phyloP scores from a whole-genome alignment of 2,888 invertebrate species.

The Tetragonula carbonaria region DNA sequence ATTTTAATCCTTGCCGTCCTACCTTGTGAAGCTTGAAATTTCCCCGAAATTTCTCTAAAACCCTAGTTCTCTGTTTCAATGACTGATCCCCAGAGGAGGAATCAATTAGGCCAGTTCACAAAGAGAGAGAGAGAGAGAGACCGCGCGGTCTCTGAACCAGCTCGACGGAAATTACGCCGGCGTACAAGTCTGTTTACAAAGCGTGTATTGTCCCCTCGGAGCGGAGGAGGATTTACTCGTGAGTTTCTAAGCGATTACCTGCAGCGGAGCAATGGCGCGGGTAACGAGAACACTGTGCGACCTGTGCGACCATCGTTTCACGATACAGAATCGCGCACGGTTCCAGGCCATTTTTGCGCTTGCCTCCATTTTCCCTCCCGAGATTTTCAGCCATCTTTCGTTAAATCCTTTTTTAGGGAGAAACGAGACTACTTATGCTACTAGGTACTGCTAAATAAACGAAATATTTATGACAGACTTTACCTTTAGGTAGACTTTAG shows the following conservation, averaged over 20 bases:
- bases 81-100: background rate
- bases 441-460: too few relatives aligned
- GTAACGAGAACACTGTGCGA: slow-evolving; percentile 27
- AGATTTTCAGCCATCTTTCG: background rate
- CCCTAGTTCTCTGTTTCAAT: background rate
- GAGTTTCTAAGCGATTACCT: slow-evolving; percentile 63
- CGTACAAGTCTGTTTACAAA: slow-evolving; percentile 45
- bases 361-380: background rate
- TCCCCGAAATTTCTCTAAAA: background rate
- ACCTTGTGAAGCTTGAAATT: background rate
- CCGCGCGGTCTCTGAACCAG: background rate
- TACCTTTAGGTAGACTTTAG: too few relatives aligned
- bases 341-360: slow-evolving; percentile 15
- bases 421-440: too few relatives aligned
- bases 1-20: background rate
- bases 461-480: too few relatives aligned
- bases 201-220: slow-evolving; percentile 35
- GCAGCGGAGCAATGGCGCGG: slow-evolving; percentile 31
- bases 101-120: slow-evolving; percentile 36
- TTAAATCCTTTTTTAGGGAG: background rate
- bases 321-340: slow-evolving; percentile 25
- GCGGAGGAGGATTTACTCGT: slow-evolving; percentile 49
- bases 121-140: background rate
- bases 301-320: slow-evolving; percentile 9
- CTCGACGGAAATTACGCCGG: slow-evolving; percentile 49